Percentiles rank a stretch among this genome's conserved stretches.
phyloP scores from a whole-genome alignment of 2,888 invertebrate species.

The Agrochola circellaris region DNA sequence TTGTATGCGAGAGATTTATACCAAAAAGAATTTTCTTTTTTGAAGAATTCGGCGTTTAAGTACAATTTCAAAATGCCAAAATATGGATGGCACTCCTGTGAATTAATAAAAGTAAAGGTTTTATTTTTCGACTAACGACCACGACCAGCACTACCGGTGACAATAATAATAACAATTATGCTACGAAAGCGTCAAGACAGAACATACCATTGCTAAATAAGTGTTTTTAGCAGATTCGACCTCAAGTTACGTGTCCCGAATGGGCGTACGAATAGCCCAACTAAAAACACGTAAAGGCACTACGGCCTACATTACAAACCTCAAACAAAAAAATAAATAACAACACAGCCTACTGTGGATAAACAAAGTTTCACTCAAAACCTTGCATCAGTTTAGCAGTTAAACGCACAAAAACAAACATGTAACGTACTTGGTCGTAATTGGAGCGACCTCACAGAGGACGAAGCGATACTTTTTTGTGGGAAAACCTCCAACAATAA shows the following conservation, averaged over 20 bases:
- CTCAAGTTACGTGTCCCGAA: background rate
- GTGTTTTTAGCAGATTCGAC: background rate
- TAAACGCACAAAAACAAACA: conserved; percentile 57
- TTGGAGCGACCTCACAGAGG: conserved; percentile 64
- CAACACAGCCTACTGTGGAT: background rate
- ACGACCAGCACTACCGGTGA: background rate
- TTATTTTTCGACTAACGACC: background rate
- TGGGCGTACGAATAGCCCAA: background rate
- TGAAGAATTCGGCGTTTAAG: background rate
- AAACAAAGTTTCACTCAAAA: conserved; percentile 52
- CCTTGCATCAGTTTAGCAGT: conserved; percentile 52
- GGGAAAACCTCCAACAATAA: conserved; percentile 63
- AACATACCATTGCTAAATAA: background rate
- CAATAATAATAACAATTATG: background rate
- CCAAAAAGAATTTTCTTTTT: background rate
- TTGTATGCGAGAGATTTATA: background rate
- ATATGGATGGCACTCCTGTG: background rate
- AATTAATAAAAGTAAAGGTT: background rate
- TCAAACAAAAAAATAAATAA: conserved; percentile 19
- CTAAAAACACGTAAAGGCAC: background rate
- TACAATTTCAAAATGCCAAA: background rate
- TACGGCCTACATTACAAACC: background rate
- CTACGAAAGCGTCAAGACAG: background rate
- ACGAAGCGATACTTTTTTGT: conserved; percentile 62
- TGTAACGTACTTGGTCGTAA: conserved; percentile 59